Base-by-base conservation (phyloP, 2,113 vertebrate genomes). In the Rhodinocichla rosea region DNA sequence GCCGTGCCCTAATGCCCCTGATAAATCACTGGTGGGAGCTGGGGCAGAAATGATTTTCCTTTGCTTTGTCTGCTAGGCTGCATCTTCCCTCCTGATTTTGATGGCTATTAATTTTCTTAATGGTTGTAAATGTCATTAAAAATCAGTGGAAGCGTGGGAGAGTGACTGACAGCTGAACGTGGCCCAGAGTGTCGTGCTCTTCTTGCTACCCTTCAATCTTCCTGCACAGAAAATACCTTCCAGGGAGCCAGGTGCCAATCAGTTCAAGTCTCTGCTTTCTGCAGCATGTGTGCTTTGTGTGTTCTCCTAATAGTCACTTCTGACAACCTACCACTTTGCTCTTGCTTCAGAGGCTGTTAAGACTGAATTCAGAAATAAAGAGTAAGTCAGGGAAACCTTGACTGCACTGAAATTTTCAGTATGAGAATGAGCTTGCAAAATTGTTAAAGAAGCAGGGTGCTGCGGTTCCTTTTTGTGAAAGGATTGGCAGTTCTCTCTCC, bases 101-200 rank as follows among this genome's bases (percentile, higher is more conserved):
- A 47, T 78, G 91, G 73, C 80, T 92, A 27, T 69, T 92, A 5
- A 2, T 92, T 92, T 92, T 76, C 57, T 82, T 92, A 92, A 76
- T 75, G 60, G 37, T 71, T 94, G 82, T 90, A 90, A 88, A 83
- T 83, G 78, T 92, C 50, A 45, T 90, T 79, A 90, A 85, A 89
- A 95, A 59, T 73, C 24, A 30, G 64, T 39, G 90, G 56, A 57
- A 80, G 68, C 59, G 56, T 78, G 82, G 90, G 74, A 89, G 87
- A 90, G 52, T 94, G 91, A 91, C 45, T 93, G 92, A 89, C 79
- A 81, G 75, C 63, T 92, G 74, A 87, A 87, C 2, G 32, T 63
- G 73, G 64, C 73, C 69, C 64, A 28, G 62, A 22, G 70, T 85
- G 83, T 71, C 3, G 2, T 76, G 87, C 64, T 91, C 63, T 15